Percentiles rank a stretch among this genome's conserved stretches.
Conservation (phyloP, 2,797 vertebrate genomes). For the Knipowitschia caucasica region DNA sequence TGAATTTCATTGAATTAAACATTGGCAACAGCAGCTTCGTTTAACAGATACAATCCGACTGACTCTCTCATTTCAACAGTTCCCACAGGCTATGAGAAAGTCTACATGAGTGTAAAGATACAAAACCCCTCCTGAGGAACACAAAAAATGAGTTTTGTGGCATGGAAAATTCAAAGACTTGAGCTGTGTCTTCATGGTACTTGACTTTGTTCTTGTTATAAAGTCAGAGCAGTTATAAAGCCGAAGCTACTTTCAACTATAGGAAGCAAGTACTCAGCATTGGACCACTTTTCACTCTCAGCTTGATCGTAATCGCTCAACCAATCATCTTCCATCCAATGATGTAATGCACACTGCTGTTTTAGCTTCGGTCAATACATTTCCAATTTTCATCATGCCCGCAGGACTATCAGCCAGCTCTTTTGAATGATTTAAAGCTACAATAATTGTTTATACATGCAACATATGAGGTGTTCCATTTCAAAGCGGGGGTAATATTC, state of each 20-base stretch:
- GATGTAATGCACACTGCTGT: background rate
- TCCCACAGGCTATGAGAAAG: constrained; percentile 51
- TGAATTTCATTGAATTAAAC: constrained; percentile 68
- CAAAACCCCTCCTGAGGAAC: constrained; percentile 45
- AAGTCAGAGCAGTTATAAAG: background rate
- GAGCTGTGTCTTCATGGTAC: background rate
- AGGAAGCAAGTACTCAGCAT: background rate
- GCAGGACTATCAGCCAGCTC: background rate
- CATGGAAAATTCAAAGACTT: background rate
- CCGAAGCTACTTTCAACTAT: background rate
- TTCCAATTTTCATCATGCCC: background rate
- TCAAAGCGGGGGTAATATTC: no score
- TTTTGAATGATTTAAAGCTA: background rate
- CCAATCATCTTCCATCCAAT: background rate
- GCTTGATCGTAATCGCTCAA: background rate
- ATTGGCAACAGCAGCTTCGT: constrained; percentile 59
- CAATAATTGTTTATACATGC: background rate
- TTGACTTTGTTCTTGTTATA: background rate
- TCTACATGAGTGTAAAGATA: constrained; percentile 48
- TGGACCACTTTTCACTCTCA: background rate
- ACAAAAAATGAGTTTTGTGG: constrained; percentile 25
- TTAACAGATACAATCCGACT: constrained; percentile 65
- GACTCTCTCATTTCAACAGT: constrained; percentile 42
- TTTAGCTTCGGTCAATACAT: background rate
- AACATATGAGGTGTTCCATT: no score